These are phyloP conservation scores for Grammomys surdaster DNA, from an alignment of 2,113 vertebrate genomes.

Conservation along the genomic window DNA sequence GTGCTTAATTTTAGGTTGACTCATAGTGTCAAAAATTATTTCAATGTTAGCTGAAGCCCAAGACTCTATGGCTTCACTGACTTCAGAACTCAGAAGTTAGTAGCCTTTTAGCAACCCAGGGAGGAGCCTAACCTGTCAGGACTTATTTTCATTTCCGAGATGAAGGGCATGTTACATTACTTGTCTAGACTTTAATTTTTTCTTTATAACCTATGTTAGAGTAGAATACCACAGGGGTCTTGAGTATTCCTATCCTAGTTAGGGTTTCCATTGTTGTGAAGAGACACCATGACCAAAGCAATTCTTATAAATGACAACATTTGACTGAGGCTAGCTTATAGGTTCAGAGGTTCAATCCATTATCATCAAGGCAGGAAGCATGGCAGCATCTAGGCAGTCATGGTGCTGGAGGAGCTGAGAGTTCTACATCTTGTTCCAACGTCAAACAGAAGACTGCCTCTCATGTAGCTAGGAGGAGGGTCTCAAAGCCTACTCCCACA, in stretches of 20 bases:
- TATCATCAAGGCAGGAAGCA: too few relatives aligned
- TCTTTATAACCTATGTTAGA: neutral
- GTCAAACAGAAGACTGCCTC: too few relatives aligned
- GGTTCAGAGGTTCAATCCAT: too few relatives aligned
- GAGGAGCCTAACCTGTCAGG: neutral
- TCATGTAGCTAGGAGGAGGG: too few relatives aligned
- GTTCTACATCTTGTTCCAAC: too few relatives aligned
- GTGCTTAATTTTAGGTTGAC: constrained; percentile 57
- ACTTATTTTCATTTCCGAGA: constrained; percentile 37
- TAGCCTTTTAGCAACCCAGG: neutral
- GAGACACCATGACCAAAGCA: too few relatives aligned
- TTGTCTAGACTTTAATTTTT: neutral
- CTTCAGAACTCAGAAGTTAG: neutral
- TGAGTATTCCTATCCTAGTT: neutral
- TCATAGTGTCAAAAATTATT: neutral
- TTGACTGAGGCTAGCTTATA: too few relatives aligned
- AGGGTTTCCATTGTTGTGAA: too few relatives aligned
- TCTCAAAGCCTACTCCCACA: too few relatives aligned
- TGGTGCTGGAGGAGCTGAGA: too few relatives aligned
- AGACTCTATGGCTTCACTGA: neutral
- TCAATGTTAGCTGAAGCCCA: neutral
- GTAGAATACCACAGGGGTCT: neutral
- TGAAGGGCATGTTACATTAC: neutral
- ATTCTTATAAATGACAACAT: too few relatives aligned
- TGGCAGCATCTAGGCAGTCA: too few relatives aligned